Base-by-base conservation (phyloP, 2,888 invertebrate species). In the Drosophila birchii region DNA sequence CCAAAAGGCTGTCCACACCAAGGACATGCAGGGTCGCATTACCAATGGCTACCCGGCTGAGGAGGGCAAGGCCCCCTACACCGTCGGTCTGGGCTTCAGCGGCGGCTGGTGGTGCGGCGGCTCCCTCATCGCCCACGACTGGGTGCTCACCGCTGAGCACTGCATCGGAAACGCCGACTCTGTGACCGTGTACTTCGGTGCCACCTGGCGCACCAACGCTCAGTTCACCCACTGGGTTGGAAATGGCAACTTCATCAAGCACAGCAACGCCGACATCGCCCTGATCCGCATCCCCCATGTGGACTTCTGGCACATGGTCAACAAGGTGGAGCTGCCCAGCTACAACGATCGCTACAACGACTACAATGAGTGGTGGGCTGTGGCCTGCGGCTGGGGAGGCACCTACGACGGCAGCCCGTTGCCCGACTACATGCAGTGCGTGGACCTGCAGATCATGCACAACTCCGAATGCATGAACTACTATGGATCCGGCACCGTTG, bases 381-480 rank as follows among this genome's bases (percentile, higher is more conserved):
- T 75, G 29, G 75, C 77, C 18, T 78, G 79, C 26, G 86, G 86
- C 12, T 86, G 86, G 86, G 86, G 86, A 26, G 76, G 68, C 47
- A 75, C 76, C 58, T 77, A 75, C 47, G 79, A 80, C 18, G 71
- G 67, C 18, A 60, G 62, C 29, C 64, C 92, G 39, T 84, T 93
- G 29, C 92, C 93, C 74, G 87, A 91, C 20, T 47, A 64, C 59
- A 16, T 84, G 23, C 71, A 76, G 57, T 67, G 67, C 44, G 76
- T 29, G 18, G 32, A 82, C 76, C 47, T 92, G 89, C 39, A 74
- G 73, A 38, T 78, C 74, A n/a, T 88, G 88, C n/a, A 81, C 78
- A 75, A 90, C 90, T 55, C 86, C 90, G 45, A 92, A 92, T 83
- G 88, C 79, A 91, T 91, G 3, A 90, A 91, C 67, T 89, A 89